A percentile compares a stretch with the other conserved stretches of the same genome.
Evolutionary conservation across 2,113 vertebrate species (phyloP).

Genomic region (Myotis davidii): DNA sequence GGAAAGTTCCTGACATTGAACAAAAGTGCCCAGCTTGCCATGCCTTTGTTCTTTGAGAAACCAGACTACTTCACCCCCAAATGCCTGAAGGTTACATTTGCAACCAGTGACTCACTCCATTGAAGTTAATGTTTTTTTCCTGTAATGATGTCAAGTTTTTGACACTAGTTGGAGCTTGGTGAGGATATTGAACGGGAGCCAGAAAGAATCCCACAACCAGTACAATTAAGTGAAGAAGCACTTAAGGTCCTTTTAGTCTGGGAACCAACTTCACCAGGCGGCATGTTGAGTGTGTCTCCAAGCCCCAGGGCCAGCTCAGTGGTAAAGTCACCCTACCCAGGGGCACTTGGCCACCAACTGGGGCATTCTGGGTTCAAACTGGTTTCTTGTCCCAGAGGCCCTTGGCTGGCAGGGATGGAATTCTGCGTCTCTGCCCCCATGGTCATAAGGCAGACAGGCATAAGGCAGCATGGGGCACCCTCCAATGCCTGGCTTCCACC

Average conservation of each 20-base stretch:
- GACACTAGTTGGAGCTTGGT: background rate
- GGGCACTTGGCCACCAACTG: background rate
- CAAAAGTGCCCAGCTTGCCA: background rate
- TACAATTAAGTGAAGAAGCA: background rate
- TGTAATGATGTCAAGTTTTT: background rate
- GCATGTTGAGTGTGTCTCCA: too few species aligned
- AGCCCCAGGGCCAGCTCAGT: background rate
- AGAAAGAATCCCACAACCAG: background rate
- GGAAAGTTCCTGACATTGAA: background rate
- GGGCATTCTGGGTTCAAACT: background rate
- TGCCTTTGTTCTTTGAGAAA: slow-evolving; percentile 46
- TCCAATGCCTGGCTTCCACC: background rate
- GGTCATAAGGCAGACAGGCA: background rate
- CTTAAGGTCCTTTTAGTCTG: background rate
- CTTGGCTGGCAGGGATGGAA: background rate
- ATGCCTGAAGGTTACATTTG: background rate
- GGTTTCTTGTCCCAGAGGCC: background rate
- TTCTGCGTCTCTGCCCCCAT: background rate
- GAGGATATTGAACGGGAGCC: background rate
- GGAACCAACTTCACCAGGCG: too few species aligned
- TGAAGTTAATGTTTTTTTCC: background rate
- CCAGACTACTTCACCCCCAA: background rate
- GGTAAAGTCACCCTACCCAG: background rate
- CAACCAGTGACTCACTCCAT: background rate
- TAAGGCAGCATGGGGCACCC: fast-evolving